These are phyloP conservation scores for Malurus elegans DNA, from an alignment of 2,113 vertebrate species.

Conservation along the genomic window DNA sequence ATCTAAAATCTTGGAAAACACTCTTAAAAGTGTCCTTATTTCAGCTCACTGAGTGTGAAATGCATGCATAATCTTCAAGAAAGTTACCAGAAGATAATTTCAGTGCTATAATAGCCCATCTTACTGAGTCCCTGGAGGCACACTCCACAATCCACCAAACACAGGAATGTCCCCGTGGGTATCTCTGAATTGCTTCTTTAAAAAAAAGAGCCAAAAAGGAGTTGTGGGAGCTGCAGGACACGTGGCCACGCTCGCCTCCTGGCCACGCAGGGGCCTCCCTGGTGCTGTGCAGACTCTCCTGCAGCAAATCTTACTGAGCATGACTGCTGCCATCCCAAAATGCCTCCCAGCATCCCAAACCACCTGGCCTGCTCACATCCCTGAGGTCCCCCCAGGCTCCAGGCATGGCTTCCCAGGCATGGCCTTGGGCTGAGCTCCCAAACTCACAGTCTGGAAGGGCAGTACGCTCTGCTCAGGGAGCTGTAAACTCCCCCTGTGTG, in stretches of 20 bases:
- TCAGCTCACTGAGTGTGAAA: conserved; percentile 40
- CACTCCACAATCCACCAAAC: background rate
- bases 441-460: background rate
- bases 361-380: background rate
- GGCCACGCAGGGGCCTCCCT: background rate
- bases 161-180: background rate
- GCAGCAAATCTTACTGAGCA: background rate
- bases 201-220: background rate
- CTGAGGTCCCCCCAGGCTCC: fast-evolving
- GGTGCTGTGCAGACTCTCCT: background rate
- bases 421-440: background rate
- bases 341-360: background rate
- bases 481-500: background rate
- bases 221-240: background rate
- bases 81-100: conserved; percentile 31
- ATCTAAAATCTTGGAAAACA: background rate
- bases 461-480: background rate
- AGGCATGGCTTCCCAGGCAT: background rate
- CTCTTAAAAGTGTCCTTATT: background rate
- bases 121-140: conserved; percentile 1
- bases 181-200: background rate
- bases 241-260: fast-evolving
- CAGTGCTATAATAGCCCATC: background rate
- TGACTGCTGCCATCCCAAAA: background rate
- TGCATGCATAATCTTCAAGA: background rate